Evolutionary conservation across 2,888 invertebrate species (phyloP).

Genomic region (Limnephilus lunatus): DNA sequence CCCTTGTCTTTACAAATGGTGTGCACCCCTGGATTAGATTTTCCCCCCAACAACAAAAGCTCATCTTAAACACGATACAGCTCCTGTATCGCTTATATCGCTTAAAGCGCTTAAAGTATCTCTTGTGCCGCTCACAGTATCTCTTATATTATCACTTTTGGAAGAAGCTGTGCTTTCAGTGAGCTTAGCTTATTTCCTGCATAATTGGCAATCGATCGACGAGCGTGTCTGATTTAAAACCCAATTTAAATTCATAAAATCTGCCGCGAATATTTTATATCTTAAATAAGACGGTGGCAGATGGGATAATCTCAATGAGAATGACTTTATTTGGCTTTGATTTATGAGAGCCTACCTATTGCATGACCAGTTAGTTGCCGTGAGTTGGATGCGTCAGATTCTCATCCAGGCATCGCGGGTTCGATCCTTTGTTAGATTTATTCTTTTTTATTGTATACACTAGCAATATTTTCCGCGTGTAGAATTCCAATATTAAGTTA

Average conservation of each 20-base stretch:
- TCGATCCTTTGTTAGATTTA: too few species aligned
- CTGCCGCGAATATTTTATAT: neutral
- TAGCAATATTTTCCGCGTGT: too few species aligned
- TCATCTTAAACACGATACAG: neutral
- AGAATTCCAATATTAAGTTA: too few species aligned
- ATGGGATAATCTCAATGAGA: neutral
- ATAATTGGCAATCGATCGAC: constrained; percentile 42
- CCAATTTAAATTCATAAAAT: constrained; percentile 40
- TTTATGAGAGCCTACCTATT: neutral
- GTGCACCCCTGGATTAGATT: neutral
- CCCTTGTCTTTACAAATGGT: neutral
- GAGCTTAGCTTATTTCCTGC: constrained; percentile 27
- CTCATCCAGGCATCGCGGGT: too few species aligned
- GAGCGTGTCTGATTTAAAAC: constrained; percentile 26
- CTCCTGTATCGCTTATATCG: neutral
- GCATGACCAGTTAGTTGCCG: too few species aligned
- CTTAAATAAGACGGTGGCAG: neutral
- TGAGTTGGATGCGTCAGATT: too few species aligned
- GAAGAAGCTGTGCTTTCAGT: constrained; percentile 30
- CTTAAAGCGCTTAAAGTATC: neutral
- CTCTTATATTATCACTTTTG: constrained; percentile 8
- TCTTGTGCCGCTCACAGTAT: neutral
- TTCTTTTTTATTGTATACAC: too few species aligned
- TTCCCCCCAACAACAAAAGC: neutral
- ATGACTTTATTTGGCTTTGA: neutral